These are phyloP conservation scores for Notothenia rossii DNA, from an alignment of 2,113 vertebrate species.

Conservation along the genomic window DNA sequence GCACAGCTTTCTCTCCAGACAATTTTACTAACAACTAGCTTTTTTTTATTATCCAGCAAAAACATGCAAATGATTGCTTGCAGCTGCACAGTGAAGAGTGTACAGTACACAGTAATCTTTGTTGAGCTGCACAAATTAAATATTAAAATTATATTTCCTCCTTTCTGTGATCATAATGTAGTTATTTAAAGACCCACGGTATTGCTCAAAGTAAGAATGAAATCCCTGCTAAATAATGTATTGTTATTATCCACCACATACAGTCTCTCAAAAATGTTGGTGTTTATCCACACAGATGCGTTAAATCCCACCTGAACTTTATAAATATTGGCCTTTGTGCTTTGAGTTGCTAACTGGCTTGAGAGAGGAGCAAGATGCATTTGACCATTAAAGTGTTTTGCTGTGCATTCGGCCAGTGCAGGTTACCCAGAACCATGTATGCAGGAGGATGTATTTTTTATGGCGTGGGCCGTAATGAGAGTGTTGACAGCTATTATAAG, in stretches of 20 bases:
- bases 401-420: slow-evolving; percentile 3
- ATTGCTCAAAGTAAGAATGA: slow-evolving; percentile 2
- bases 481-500: slow-evolving; percentile 41
- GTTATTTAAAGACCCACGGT: slow-evolving; percentile 13
- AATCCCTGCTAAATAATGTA: slow-evolving; percentile 8
- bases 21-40: slow-evolving; percentile 16
- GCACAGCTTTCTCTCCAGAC: slow-evolving; percentile 14
- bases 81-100: slow-evolving; percentile 2
- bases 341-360: neutral
- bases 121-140: slow-evolving; percentile 17
- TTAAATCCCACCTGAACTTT: neutral
- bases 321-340: neutral
- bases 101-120: slow-evolving; percentile 14
- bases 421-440: neutral
- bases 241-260: neutral
- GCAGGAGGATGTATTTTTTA: slow-evolving; percentile 29
- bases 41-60: slow-evolving; percentile 40
- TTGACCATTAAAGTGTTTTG: slow-evolving; percentile 23
- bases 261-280: neutral
- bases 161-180: slow-evolving; percentile 1
- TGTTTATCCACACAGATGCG: neutral
- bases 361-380: slow-evolving; percentile 7
- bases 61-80: slow-evolving; percentile 14
- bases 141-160: slow-evolving; percentile 14
- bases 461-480: slow-evolving; percentile 39